Base-by-base conservation (phyloP, 2,888 invertebrate species). In the Ferdinandea cuprea region DNA sequence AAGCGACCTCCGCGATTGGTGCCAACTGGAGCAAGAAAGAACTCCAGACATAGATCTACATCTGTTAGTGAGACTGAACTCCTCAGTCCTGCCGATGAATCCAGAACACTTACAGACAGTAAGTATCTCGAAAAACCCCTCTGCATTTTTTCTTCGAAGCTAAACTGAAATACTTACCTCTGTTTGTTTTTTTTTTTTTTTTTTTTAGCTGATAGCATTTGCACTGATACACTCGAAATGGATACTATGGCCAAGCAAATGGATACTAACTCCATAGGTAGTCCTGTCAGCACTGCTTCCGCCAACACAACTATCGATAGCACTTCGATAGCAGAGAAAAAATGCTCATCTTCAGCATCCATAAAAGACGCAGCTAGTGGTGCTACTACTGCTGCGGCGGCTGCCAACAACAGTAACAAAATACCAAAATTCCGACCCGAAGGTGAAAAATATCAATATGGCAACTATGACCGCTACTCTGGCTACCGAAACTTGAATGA, bases 381-480 rank as follows among this genome's bases (percentile, higher is more conserved):
- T 3, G 30, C 40, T 3, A 42, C 37, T 3, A 35, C 32, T 3
- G 30, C 40, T 3, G 46, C 37, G 6, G 59, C 48, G 58, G 35
- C 52, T 21, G 35, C 56, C 19, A 61, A 42, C 15, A 50, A 48
- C 58, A 21, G 35, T 32, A 56, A 71, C 15, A 69, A 86, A 79
- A 52, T 87, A 85, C 90, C 90, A 35, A 89, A 90, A 84, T 96
- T 96, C 91, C 94, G 95, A 87, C 92, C 94, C 19, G 95, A 95
- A 89, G 94, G 96, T 89, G 93, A 94, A 74, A 94, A 94, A 89
- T 98, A 97, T 92, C 96, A 97, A 88, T 98, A 96, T 92, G 99
- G 99, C 71, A 99, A 99, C 91, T 99, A 98, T 91, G 96, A 97
- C 90, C 95, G 97, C 92, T 99, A 99, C 92, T 98, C 98, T 89